Percentiles rank a stretch among this genome's conserved stretches.
Conservation (phyloP, 2,797 vertebrate genomes). For the Sebastes nivosus region DNA sequence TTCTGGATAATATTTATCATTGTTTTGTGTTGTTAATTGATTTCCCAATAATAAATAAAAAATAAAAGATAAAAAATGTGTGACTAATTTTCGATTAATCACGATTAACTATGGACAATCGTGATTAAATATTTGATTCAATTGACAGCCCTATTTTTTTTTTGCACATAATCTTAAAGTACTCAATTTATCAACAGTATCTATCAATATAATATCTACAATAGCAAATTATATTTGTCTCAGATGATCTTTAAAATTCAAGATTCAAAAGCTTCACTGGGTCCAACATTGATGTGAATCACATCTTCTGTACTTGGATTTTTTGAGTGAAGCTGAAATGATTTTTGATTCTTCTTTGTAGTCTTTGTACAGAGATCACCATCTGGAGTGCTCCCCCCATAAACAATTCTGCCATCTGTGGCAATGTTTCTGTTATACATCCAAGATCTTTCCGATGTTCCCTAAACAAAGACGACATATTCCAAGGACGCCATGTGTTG, state of each 20-base stretch:
- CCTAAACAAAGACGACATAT: conserved; percentile 56
- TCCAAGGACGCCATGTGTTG: conserved; percentile 51
- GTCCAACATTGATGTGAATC: neutral
- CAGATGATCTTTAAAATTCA: neutral
- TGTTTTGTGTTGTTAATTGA: no score
- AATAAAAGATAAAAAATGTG: no score
- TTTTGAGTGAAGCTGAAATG: conserved; percentile 1
- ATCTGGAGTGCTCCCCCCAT: conserved; percentile 59
- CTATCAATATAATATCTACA: neutral
- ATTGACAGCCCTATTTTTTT: no score
- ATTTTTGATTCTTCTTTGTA: conserved; percentile 17
- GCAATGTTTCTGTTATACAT: conserved; percentile 56
- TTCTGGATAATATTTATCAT: accelerated
- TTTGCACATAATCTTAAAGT: no score
- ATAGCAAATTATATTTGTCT: neutral
- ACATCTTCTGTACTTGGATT: neutral
- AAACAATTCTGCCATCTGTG: conserved; percentile 65
- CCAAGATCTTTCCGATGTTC: conserved; percentile 37
- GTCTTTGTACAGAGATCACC: conserved; percentile 55
- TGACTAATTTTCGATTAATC: no score
- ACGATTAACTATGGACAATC: no score
- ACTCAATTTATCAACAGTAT: no score
- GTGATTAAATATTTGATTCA: no score
- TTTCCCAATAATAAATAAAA: no score
- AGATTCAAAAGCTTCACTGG: conserved; percentile 15